Evolutionary conservation across 2,797 vertebrate genomes (phyloP).

Genomic region (Macropus fuliginosus): DNA sequence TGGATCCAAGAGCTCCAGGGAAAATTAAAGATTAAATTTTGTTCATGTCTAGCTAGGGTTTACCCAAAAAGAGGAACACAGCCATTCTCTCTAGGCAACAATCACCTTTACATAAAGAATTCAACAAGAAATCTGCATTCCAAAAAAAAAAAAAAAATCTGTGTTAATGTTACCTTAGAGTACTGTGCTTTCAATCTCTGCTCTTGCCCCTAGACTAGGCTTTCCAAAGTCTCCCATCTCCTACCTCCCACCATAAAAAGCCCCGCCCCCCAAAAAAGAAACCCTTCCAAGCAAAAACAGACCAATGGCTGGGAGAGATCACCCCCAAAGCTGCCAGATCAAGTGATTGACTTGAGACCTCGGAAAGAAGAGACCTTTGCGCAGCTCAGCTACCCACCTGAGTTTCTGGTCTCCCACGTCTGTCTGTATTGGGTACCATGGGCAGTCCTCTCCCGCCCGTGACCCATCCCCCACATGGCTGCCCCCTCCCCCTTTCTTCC

Average conservation of each 20-base stretch:
- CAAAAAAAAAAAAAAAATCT: background rate
- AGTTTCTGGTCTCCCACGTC: background rate
- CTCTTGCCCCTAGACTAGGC: background rate
- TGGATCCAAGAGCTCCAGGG: background rate
- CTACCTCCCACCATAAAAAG: background rate
- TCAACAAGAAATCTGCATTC: background rate
- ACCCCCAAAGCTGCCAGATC: background rate
- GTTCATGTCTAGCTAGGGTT: background rate
- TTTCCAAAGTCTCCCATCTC: background rate
- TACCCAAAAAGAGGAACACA: background rate
- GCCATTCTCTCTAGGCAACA: background rate
- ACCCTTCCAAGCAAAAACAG: background rate
- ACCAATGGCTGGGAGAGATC: background rate
- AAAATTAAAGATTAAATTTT: background rate
- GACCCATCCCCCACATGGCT: rapidly evolving
- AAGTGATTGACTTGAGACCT: background rate
- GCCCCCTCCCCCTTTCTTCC: background rate
- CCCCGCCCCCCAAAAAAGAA: background rate
- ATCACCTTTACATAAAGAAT: background rate
- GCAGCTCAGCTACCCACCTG: too few relatives aligned
- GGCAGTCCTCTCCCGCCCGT: background rate
- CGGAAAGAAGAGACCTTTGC: background rate
- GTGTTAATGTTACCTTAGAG: background rate
- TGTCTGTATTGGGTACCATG: background rate
- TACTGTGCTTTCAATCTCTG: background rate